Evolutionary conservation across 2,888 invertebrate species (phyloP), one percentile per base, ranked within the genome.

Genomic region (Exocentrus adspersus): DNA sequence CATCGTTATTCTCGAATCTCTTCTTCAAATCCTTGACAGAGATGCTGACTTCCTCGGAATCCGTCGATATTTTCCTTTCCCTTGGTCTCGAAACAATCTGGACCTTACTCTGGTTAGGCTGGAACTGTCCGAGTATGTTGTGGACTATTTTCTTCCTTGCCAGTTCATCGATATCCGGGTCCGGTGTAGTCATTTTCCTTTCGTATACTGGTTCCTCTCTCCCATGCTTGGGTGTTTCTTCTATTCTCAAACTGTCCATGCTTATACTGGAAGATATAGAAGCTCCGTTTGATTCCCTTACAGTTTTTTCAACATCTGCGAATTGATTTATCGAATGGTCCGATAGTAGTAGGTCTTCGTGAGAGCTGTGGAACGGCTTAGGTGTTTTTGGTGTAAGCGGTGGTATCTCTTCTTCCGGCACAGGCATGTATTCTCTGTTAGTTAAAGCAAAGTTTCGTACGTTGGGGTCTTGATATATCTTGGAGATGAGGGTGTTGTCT

Each of bases 21-120:
- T 74, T 78, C 65, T 67, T 75, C 65, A 79, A 73, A 68, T 79
- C 75, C 48, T 74, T 72, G 6, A 79, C 80, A n/a, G 77, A 78
- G 7, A 75, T 67, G 24, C 50, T 63, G 51, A 72, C 66, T 41
- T 68, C 60, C 43, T 70, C 67, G 4, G 60, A 52, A 10, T 63
- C 56, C 1, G 20, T 20, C 14, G 52, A 52, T 21, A 41, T n/a
- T 52, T 41, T 52, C 17, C 51, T 24, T 53, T 43, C 42, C 24
- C 12, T 30, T 57, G 52, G n/a, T 24, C 24, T 24, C 7, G 24
- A 7, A 5, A 7, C 24, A 24, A 5, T 7, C 3, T 24, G 24
- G 3, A 7, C 7, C 4, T 24, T 5, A 24, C 58, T 50, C 45
- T 48, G 9, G 32, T 9, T 46, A 45, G n/a, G 9, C 17, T 28